A percentile compares a stretch with the other conserved stretches of the same genome.
Conservation (phyloP, 1,140 invertebrate genomes). For the Trinorchestia longiramus region DNA sequence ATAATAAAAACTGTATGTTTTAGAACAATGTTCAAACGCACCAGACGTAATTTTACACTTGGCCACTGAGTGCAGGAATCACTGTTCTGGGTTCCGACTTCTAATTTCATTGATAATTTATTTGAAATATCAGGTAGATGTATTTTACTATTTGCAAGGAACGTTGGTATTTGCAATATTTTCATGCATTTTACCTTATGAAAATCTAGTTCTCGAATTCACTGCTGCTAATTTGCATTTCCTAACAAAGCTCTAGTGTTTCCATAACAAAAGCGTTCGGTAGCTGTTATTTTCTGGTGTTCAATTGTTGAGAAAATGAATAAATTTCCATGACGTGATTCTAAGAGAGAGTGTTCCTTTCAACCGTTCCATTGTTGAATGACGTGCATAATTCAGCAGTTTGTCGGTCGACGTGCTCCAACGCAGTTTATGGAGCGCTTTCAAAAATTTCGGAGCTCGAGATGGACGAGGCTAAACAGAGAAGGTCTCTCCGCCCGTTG, state of each 20-base stretch:
- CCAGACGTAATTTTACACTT: no score
- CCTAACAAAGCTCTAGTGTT: background rate
- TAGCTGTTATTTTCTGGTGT: background rate
- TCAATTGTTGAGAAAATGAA: background rate
- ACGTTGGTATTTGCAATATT: no score
- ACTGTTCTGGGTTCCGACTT: no score
- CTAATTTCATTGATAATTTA: no score
- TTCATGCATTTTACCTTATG: no score
- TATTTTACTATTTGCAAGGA: no score
- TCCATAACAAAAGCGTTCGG: background rate
- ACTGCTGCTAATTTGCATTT: no score
- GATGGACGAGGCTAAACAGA: background rate
- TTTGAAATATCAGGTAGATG: no score
- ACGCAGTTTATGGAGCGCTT: background rate
- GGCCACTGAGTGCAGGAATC: no score
- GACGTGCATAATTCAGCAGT: background rate
- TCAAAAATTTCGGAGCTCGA: background rate
- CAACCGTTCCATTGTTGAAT: background rate
- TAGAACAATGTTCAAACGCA: no score
- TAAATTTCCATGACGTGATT: background rate
- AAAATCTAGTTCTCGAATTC: no score
- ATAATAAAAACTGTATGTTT: no score
- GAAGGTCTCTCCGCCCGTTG: background rate
- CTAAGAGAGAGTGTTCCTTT: background rate
- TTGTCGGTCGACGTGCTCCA: background rate